Evolutionary conservation across 2,113 vertebrate species (phyloP), one percentile per base, ranked within the genome.

Genomic region (Pedetes capensis): DNA sequence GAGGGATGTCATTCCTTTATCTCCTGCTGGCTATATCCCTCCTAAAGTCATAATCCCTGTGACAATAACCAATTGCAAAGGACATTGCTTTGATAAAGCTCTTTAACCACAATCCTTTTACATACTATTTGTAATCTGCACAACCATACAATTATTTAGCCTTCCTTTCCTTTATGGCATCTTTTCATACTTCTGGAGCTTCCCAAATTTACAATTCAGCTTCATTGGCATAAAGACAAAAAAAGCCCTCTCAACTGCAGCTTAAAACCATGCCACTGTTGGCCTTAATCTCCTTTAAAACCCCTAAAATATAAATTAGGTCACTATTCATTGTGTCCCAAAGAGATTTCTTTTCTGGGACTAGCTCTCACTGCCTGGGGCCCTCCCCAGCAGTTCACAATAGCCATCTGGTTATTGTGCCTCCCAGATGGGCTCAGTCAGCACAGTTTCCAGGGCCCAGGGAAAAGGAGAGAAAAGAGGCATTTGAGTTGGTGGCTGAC

Each of bases 301-400:
- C 95, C 51, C 95, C 92, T 98, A 97, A 98, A 98, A 98, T 97
- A 98, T 96, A 98, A 98, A 98, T 98, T 97, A 97, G 91, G 85
- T 51, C 92, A 98, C 93, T 96, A 95, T 92, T 97, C 74, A 0
- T 88, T 98, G 94, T 95, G 95, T 97, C 87, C 87, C 94, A 97
- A 97, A 91, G 64, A 96, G 97, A 69, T 96, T 98, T 98, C 97
- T 97, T 92, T 95, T 96, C 90, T 95, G 95, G 96, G 72, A 74
- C 96, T 79, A 34, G 84, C 79, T 97, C 84, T 96, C 59, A 81
- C 53, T 92, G 96, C 96, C 14, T 1, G 14, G 0, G 94, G 86
- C 88, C 91, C 95, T 93, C 75, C 84, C 89, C 69, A 39, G 90
- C 72, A 95, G 79, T 93, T 98, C 96, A 93, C 53, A 97, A 87